Percentiles rank a stretch among this genome's conserved stretches.
These are phyloP conservation scores for Cottoperca gobio DNA, from an alignment of 2,797 vertebrate species.

Conservation along the genomic window DNA sequence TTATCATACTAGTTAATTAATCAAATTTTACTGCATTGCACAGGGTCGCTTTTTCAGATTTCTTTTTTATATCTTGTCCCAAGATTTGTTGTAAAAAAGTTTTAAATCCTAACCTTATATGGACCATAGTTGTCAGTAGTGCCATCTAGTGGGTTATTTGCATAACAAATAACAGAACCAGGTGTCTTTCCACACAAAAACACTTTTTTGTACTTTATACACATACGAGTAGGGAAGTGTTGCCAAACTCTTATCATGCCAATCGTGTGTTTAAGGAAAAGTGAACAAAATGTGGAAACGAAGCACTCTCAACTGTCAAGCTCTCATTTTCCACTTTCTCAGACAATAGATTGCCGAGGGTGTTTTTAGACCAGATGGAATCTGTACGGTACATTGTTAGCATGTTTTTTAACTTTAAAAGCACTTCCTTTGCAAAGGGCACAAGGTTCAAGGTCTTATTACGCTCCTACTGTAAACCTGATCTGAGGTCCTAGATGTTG, in stretches of 20 bases:
- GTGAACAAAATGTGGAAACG: constrained; percentile 78
- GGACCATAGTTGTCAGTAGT: not conserved
- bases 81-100: not conserved
- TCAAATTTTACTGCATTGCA: not conserved
- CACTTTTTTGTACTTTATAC: not conserved
- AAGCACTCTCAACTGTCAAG: constrained; percentile 59
- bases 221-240: constrained; percentile 12
- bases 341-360: constrained; percentile 64
- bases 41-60: not conserved
- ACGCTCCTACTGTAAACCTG: constrained; percentile 43
- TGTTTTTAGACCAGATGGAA: constrained; percentile 66
- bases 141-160: constrained; percentile 60
- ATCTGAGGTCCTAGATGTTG: constrained; percentile 17
- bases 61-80: not conserved
- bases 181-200: constrained; percentile 7
- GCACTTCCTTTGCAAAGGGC: constrained; percentile 61
- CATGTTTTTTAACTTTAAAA: constrained; percentile 65
- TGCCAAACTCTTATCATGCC: constrained; percentile 65
- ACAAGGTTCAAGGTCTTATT: constrained; percentile 58
- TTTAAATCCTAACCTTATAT: not conserved
- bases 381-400: constrained; percentile 61
- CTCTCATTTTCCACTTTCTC: constrained; percentile 58
- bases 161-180: not conserved
- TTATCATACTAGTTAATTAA: not conserved
- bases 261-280: constrained; percentile 70